These are phyloP conservation scores for Madoqua kirkii DNA, from an alignment of 2,113 vertebrate species.

Conservation along the genomic window DNA sequence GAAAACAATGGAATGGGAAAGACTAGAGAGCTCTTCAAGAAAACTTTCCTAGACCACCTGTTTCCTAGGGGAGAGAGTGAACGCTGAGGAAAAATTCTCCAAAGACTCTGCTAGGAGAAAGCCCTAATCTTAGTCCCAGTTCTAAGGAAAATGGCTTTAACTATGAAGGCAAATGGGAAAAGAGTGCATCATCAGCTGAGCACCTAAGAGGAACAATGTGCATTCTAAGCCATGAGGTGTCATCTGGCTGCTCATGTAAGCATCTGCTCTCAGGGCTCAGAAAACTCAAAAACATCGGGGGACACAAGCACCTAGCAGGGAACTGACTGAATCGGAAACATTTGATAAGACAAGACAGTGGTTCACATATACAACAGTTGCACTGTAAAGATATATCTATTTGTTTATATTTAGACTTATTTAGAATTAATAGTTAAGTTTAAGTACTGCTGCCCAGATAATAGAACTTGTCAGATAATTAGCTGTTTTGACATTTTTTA, in stretches of 20 bases:
- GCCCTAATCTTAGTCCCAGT: neutral
- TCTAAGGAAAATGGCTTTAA: neutral
- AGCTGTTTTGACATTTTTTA: neutral
- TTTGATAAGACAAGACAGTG: neutral
- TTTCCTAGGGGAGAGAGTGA: neutral
- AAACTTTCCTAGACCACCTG: neutral
- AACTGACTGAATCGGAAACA: neutral
- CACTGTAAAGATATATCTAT: neutral
- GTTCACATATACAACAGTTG: neutral
- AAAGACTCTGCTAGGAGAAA: neutral
- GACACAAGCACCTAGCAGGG: neutral
- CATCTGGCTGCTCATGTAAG: neutral
- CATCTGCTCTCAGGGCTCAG: neutral
- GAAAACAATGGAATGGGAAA: neutral
- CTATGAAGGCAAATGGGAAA: neutral
- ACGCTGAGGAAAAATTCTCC: neutral
- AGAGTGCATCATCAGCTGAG: neutral
- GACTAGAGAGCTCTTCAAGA: neutral
- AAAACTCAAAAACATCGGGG: neutral
- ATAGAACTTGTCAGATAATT: neutral
- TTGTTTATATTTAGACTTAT: neutral
- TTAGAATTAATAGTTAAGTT: constrained; percentile 26
- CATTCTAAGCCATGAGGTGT: neutral
- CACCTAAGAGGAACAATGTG: neutral
- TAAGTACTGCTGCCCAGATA: neutral